Evolutionary conservation across 1,140 invertebrate species (phyloP), one percentile per base, ranked within the genome.

Genomic region (Drosophila punjabiensis): DNA sequence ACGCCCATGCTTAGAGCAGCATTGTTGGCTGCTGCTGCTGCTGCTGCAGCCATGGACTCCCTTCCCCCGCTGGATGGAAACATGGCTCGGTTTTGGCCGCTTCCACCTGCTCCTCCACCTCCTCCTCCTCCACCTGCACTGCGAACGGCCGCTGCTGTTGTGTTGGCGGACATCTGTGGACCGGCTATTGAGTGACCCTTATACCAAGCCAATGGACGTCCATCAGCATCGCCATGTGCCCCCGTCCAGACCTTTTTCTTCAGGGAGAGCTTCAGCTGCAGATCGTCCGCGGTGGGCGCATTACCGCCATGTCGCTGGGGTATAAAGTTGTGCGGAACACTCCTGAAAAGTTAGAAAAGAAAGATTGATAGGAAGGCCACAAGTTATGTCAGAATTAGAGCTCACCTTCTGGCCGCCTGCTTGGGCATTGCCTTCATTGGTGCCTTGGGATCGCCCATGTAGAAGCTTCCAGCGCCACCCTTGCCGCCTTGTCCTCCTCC

Each of bases 231-330:
- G 1, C 74, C 76, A 28, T 79, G 75, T 0, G 79, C 79, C 4
- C 93, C 93, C 1, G 88, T 83, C 92, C 93, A 93, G 37, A 93
- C 88, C 59, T 93, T 93, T 41, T 93, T 93, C 59, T 93, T 93
- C 2, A 93, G 60, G 7, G 92, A 93, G 0, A 93, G 66, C 58
- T 92, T 93, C 6, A 93, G 65, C 60, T 93, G 81, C n/a, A 92
- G 50, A 9, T 91, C 85, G 10, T 92, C 82, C 6, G 86, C 64
- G 24, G 61, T 69, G 16, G 66, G 78, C 6, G 32, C 62, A 13
- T 56, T 33, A 11, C 69, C 63, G 13, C 37, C 52, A 32, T 84
- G 60, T 41, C 73, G 66, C 37, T 82, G 82, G 30, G 71, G 67
- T 53, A 76, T 81, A 1, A 91, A 83, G 53, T 81, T 87, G 61